These are phyloP conservation scores for Oscarella lobularis DNA, from an alignment of 37 sponge, comb jelly and placozoan species.

Conservation along the genomic window DNA sequence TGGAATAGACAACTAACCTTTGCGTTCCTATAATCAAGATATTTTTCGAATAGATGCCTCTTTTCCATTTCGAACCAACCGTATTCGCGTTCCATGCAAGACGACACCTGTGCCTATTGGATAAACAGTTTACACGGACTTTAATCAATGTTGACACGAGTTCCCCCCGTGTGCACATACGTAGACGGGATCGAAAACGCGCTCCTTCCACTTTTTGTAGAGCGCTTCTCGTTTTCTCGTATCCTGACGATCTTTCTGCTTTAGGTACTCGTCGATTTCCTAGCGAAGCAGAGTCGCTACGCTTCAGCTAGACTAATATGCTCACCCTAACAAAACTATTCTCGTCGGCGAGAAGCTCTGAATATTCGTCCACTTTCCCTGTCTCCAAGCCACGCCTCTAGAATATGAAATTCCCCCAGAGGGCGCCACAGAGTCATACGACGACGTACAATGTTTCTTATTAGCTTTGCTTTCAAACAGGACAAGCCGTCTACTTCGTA, in stretches of 20 bases:
- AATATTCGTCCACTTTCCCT: no score
- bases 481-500: no score
- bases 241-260: conserved; percentile 2
- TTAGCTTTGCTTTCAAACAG: no score
- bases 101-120: neutral
- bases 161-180: no score
- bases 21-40: conserved; percentile 32
- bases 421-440: no score
- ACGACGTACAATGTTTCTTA: no score
- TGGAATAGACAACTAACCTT: conserved; percentile 16
- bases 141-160: neutral
- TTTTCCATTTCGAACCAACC: conserved; percentile 9
- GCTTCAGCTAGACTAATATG: no score
- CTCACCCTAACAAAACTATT: no score
- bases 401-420: no score
- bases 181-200: conserved; percentile 47
- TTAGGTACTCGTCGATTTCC: conserved; percentile 42
- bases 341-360: no score
- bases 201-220: conserved; percentile 49
- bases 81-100: neutral
- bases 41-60: conserved; percentile 30
- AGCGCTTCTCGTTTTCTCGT: conserved; percentile 49
- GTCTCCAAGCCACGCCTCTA: no score
- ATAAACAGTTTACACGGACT: neutral
- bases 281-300: no score